Percentiles rank a stretch among this genome's conserved stretches.
Conservation (phyloP, 2,113 vertebrate species). For the Oryzias woworae region DNA sequence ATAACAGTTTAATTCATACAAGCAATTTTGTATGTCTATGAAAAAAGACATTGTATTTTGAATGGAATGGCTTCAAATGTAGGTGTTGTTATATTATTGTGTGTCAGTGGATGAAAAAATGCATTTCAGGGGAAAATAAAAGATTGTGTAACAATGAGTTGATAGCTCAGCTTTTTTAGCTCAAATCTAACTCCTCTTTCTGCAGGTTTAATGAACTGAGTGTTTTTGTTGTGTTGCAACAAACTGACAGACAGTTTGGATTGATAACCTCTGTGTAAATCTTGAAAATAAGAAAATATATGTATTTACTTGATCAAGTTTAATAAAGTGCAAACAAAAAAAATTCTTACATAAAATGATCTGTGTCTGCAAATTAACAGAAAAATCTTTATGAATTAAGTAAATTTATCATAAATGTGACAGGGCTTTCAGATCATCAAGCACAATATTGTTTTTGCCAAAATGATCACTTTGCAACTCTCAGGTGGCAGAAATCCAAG, state of each 20-base stretch:
- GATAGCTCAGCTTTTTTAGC: no score
- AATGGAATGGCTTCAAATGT: no score
- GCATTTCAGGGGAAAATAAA: no score
- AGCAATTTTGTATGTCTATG: no score
- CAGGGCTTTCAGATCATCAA: constrained; percentile 15
- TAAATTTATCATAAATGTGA: constrained; percentile 15
- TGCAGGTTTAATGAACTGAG: neutral
- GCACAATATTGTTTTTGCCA: constrained; percentile 34
- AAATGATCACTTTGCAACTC: constrained; percentile 18
- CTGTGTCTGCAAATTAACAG: neutral
- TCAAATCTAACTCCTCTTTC: no score
- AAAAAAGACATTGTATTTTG: no score
- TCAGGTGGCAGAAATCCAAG: constrained; percentile 27
- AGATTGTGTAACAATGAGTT: no score
- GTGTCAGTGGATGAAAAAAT: no score
- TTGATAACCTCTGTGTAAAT: neutral
- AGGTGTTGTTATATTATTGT: no score
- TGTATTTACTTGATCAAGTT: neutral
- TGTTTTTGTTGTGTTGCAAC: neutral
- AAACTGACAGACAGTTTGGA: no score
- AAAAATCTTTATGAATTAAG: neutral
- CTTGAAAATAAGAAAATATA: neutral
- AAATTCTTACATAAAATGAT: no score
- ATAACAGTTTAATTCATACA: no score
- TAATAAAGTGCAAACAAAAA: neutral